Base-by-base conservation (phyloP, 2,113 vertebrate species). In the Neomonachus schauinslandi region DNA sequence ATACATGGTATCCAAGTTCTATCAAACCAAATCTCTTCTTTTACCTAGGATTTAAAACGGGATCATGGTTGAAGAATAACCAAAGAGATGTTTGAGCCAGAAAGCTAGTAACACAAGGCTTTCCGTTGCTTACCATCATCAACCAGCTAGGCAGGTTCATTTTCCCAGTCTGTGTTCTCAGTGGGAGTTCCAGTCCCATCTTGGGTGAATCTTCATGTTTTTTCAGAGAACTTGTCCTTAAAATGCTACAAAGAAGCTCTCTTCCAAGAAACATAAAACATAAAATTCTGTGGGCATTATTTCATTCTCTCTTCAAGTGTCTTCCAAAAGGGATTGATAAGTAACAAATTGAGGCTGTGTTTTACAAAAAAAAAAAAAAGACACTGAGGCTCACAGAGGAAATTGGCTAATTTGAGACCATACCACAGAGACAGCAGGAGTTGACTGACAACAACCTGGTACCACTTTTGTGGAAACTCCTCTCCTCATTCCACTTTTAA, bases 241-340 rank as follows among this genome's bases (percentile, higher is more conserved):
- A 86, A 36, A 84, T 84, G 18, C 55, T 76, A 51, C 51, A 69
- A 31, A 61, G 31, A 86, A 74, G 21, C 1, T 87, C 55, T 92
- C 53, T 88, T 71, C 69, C 51, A 51, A 76, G 24, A 98, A 91
- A 67, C 14, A 51, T 57, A 53, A 97, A 74, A 59, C 22, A 28
- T 46, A 71, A 85, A 94, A 76, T 6, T 42, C 49, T 33, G 3
- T 46, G 82, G 65, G 91, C 13, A 81, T 90, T 67, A 89, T 82
- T 55, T 94, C 21, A 92, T 92, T 74, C 19, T 77, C n/a, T 95
- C 49, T 77, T 83, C 80, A 92, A 59, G 57, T 6, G 10, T 65
- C 51, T 49, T 53, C 67, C 59, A 87, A 69, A 90, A 51, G 33
- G 31, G 33, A 84, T 33, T 79, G 39, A 51, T 71, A 51, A 74